Evolutionary conservation across 2,797 vertebrate genomes (phyloP).

Genomic region (Hydrophis major): DNA sequence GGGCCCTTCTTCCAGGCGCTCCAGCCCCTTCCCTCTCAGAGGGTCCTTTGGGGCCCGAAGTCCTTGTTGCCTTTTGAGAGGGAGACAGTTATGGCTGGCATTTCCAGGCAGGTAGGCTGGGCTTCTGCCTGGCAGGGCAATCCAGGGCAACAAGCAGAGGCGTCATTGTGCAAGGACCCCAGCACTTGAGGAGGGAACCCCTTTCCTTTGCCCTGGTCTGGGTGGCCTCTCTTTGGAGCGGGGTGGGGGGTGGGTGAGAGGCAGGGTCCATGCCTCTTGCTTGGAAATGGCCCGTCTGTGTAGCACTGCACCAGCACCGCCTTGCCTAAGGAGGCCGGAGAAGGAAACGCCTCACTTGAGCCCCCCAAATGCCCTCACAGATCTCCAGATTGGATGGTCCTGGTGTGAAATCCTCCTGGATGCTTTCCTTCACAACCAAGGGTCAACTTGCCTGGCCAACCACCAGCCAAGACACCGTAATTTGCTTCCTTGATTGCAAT

Average conservation of each 20-base stretch:
- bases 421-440: too few relatives aligned
- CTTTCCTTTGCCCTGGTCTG: neutral
- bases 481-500: too few relatives aligned
- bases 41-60: neutral
- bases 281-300: neutral
- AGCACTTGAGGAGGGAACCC: neutral
- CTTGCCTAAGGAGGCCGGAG: neutral
- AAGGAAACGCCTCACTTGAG: neutral
- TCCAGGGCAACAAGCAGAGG: neutral
- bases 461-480: too few relatives aligned
- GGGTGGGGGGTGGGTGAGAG: neutral
- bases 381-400: neutral
- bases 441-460: too few relatives aligned
- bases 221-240: neutral
- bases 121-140: neutral
- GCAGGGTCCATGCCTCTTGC: neutral
- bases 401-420: too few relatives aligned
- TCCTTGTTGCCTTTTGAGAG: neutral
- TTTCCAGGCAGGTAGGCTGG: neutral
- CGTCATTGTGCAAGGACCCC: neutral
- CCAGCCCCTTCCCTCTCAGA: neutral
- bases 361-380: neutral
- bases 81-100: neutral
- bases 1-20: neutral
- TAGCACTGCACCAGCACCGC: neutral